A percentile compares a stretch with the other conserved stretches of the same genome.
Conservation (phyloP, 2,797 vertebrate genomes). For the Microctenopoma lineatum region DNA sequence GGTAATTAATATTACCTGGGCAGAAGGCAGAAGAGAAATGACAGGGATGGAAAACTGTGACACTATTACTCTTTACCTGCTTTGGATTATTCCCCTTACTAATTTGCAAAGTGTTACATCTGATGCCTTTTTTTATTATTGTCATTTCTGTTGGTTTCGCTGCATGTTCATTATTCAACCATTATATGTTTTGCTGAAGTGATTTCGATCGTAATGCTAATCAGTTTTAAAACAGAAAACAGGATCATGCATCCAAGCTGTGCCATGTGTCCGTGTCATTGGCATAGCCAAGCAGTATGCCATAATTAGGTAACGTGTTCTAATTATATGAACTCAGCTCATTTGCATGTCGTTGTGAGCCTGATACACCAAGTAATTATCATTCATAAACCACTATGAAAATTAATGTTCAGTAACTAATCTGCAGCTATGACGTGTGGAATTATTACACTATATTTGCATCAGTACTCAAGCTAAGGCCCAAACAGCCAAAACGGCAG, state of each 20-base stretch:
- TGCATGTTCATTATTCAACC: slow-evolving; percentile 24
- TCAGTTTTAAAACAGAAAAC: slow-evolving; percentile 50
- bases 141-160: slow-evolving; percentile 12
- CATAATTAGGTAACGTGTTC: slow-evolving; percentile 65
- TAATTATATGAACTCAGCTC: slow-evolving; percentile 75
- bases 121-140: neutral
- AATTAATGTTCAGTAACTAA: slow-evolving; percentile 74
- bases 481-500: slow-evolving; percentile 58
- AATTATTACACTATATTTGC: slow-evolving; percentile 67
- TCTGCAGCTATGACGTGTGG: slow-evolving; percentile 65
- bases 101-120: too few species aligned
- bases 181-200: slow-evolving; percentile 48
- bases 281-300: slow-evolving; percentile 64
- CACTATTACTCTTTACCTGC: too few species aligned
- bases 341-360: slow-evolving; percentile 74
- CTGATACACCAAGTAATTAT: slow-evolving; percentile 70
- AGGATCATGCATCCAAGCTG: slow-evolving; percentile 49
- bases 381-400: slow-evolving; percentile 69
- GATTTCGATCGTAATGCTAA: slow-evolving; percentile 52
- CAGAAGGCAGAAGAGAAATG: too few species aligned
- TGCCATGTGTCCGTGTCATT: slow-evolving; percentile 59
- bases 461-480: slow-evolving; percentile 49
- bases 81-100: too few species aligned
- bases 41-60: too few species aligned
- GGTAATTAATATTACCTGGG: too few species aligned